Evolutionary conservation across 2,888 invertebrate genomes (phyloP).

Genomic region (Capitulum mitella): DNA sequence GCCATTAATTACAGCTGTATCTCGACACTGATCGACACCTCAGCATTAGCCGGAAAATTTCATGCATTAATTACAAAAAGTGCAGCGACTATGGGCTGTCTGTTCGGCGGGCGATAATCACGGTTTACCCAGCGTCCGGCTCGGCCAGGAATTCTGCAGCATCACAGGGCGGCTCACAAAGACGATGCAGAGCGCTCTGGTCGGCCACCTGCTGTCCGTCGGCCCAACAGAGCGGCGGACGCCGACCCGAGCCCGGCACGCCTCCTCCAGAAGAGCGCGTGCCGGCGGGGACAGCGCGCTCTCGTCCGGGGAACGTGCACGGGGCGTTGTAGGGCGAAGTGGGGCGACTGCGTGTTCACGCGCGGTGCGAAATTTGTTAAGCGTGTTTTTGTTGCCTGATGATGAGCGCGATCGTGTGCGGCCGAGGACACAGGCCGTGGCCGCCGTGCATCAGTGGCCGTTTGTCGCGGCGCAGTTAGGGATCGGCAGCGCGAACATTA

Average conservation of each 20-base stretch:
- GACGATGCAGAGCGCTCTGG: neutral
- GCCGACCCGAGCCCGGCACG: no score
- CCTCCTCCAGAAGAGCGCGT: no score
- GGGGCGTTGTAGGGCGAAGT: no score
- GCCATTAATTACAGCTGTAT: slow-evolving; percentile 18
- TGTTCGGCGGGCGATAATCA: slow-evolving; percentile 1
- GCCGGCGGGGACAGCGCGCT: neutral
- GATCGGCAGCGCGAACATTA: neutral
- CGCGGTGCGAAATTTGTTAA: neutral
- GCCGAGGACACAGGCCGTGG: neutral
- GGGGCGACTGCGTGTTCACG: no score
- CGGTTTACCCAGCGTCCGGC: neutral
- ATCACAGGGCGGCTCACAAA: neutral
- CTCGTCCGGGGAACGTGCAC: no score
- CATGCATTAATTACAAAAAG: slow-evolving; percentile 23
- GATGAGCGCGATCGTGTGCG: no score
- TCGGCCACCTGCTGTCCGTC: slow-evolving; percentile 5
- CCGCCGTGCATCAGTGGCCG: neutral
- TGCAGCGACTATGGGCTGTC: neutral
- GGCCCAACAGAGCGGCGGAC: no score
- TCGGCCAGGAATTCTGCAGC: neutral
- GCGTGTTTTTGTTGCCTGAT: neutral
- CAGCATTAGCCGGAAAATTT: slow-evolving; percentile 12
- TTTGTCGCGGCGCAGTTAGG: neutral
- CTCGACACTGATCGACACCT: slow-evolving; percentile 20